These are phyloP conservation scores for Globodera ellingtonae DNA, from an alignment of 1,140 invertebrate genomes.

Conservation along the genomic window DNA sequence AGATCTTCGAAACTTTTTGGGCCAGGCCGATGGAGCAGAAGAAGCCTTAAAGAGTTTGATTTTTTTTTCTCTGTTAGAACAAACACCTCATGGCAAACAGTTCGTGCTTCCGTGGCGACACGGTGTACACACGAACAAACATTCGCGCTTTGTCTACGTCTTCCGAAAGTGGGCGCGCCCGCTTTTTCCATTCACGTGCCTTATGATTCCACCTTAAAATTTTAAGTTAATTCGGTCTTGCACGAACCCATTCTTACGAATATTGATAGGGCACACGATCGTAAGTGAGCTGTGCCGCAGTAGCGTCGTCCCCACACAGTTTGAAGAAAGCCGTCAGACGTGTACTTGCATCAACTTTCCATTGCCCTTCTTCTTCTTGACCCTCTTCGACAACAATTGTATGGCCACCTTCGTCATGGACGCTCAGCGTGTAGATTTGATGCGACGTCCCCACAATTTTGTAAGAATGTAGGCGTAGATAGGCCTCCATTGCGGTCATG, in stretches of 20 bases:
- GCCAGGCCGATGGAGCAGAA: background rate
- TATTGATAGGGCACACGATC: background rate
- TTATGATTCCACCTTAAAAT: background rate
- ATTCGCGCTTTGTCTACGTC: background rate
- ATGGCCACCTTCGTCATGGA: background rate
- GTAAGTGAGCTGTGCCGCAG: background rate
- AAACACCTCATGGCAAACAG: background rate
- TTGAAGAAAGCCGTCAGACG: background rate
- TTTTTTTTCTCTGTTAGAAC: too few species aligned
- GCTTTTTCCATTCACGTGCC: background rate
- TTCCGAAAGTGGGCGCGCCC: background rate
- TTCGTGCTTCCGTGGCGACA: background rate
- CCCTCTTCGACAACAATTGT: background rate
- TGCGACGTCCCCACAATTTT: background rate
- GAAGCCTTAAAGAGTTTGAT: background rate
- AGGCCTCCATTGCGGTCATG: constrained; percentile 2
- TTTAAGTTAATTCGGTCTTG: too few species aligned
- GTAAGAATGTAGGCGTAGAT: background rate
- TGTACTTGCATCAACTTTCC: background rate
- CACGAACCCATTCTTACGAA: too few species aligned
- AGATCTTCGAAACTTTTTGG: background rate
- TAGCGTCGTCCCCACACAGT: background rate
- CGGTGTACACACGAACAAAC: background rate
- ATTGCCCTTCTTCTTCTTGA: background rate
- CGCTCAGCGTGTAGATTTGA: background rate